phyloP scores from a whole-genome alignment of 2,797 vertebrate genomes.

The Bufotes viridis region DNA sequence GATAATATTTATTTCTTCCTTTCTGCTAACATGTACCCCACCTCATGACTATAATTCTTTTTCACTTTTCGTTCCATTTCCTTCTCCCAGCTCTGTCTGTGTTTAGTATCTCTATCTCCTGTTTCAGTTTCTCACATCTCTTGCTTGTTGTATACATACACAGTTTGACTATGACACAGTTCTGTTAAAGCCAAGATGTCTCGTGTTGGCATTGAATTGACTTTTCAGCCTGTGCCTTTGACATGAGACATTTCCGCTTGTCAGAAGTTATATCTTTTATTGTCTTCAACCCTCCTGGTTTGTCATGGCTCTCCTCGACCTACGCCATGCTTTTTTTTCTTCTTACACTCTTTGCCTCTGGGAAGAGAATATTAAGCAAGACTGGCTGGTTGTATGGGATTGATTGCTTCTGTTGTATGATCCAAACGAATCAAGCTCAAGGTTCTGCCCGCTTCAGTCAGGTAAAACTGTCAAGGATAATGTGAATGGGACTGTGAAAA shows the following conservation, averaged over 20 bases:
- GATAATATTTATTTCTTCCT: too few relatives aligned
- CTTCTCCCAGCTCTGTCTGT: conserved; percentile 22
- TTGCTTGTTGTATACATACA: conserved; percentile 62
- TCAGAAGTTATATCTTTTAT: conserved; percentile 66
- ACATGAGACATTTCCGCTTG: conserved; percentile 71
- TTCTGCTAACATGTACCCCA: too few relatives aligned
- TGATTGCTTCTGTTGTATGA: conserved; percentile 65
- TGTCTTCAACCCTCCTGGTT: conserved; percentile 67
- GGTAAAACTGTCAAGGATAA: conserved; percentile 64
- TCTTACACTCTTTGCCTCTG: conserved; percentile 53
- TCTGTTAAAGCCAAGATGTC: conserved; percentile 60
- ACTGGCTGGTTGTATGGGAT: conserved; percentile 65
- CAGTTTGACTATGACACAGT: conserved; percentile 63
- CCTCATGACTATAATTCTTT: not conserved
- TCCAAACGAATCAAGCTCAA: conserved; percentile 63
- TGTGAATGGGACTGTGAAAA: conserved; percentile 14
- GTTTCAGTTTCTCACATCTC: not conserved
- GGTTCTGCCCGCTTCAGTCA: conserved; percentile 66
- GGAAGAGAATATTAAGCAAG: conserved; percentile 66
- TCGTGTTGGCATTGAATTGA: conserved; percentile 64
- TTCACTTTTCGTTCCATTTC: not conserved
- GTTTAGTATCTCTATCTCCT: conserved; percentile 20
- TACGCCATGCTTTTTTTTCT: conserved; percentile 53
- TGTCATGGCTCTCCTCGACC: conserved; percentile 56
- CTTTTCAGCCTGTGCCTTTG: conserved; percentile 65